Evolutionary conservation across 2,888 invertebrate species (phyloP).

Genomic region (Netelia virgata): DNA sequence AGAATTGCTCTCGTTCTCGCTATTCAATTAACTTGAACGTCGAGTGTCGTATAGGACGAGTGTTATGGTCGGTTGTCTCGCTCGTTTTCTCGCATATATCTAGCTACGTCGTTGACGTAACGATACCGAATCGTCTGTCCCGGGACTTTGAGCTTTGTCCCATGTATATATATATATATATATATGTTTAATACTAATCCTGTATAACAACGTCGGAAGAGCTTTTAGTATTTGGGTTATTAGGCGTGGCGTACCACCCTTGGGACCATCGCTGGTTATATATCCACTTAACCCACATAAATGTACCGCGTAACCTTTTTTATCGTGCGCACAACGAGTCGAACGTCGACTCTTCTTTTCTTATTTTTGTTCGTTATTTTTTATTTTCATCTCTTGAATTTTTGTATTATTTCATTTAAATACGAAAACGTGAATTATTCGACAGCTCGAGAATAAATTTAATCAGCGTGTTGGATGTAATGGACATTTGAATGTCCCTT

Average conservation of each 20-base stretch:
- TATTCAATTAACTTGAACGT: slow-evolving; percentile 47
- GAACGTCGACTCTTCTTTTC: slow-evolving; percentile 1
- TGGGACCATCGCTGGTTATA: slow-evolving; percentile 35
- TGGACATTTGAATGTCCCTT: too few species aligned
- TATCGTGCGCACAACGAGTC: background rate
- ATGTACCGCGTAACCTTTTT: slow-evolving; percentile 29
- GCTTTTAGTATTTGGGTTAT: slow-evolving; percentile 65
- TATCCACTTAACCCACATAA: slow-evolving; percentile 40
- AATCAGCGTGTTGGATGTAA: too few species aligned
- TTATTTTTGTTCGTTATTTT: background rate
- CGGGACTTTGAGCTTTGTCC: background rate
- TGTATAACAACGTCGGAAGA: slow-evolving; percentile 10
- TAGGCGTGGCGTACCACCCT: slow-evolving; percentile 62
- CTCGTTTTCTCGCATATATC: slow-evolving; percentile 11
- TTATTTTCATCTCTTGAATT: too few species aligned
- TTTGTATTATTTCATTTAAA: too few species aligned
- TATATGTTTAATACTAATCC: background rate
- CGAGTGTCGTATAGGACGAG: slow-evolving; percentile 19
- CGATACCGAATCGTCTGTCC: slow-evolving; percentile 10
- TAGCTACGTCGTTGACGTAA: slow-evolving; percentile 39
- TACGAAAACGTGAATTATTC: too few species aligned
- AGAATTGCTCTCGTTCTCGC: slow-evolving; percentile 24
- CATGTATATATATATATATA: background rate
- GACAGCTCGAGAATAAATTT: too few species aligned
- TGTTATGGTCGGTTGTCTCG: background rate